Percentiles rank a stretch among this genome's conserved stretches.
phyloP scores from a whole-genome alignment of 2,113 vertebrate species.

The Danionella cerebrum region DNA sequence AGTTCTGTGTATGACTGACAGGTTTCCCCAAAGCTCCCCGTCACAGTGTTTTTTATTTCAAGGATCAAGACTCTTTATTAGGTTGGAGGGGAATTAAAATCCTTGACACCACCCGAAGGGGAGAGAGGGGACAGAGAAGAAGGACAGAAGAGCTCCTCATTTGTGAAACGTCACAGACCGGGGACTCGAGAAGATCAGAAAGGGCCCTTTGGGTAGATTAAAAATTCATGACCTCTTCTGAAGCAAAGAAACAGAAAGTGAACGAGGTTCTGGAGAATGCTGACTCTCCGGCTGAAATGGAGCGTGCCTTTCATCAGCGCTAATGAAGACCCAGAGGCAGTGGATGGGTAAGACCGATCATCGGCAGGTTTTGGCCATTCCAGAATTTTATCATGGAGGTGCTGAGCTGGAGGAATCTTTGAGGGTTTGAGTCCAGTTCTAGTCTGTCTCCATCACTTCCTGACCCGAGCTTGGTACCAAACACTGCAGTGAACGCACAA shows the following conservation, averaged over 20 bases:
- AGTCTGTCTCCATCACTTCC: not conserved
- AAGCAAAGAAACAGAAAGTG: slow-evolving; percentile 29
- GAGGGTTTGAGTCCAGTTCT: not conserved
- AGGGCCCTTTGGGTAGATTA: slow-evolving; percentile 41
- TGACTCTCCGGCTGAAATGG: slow-evolving; percentile 51
- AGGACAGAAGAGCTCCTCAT: not conserved
- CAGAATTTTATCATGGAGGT: not conserved
- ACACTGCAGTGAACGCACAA: too few relatives aligned
- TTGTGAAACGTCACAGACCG: slow-evolving; percentile 47
- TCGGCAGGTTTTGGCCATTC: not conserved
- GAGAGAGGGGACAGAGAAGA: not conserved
- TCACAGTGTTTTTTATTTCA: not conserved
- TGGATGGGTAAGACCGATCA: not conserved
- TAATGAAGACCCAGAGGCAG: slow-evolving; percentile 34
- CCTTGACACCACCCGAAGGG: not conserved
- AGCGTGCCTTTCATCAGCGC: slow-evolving; percentile 43
- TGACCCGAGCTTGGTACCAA: not conserved
- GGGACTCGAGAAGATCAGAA: slow-evolving; percentile 54
- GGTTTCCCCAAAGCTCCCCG: not conserved
- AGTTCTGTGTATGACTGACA: not conserved
- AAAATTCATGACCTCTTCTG: slow-evolving; percentile 29
- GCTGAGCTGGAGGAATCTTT: not conserved
- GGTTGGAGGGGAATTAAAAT: not conserved
- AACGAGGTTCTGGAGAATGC: slow-evolving; percentile 42
- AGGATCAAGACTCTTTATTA: not conserved